A percentile compares a stretch with the other conserved stretches of the same genome.
These are phyloP conservation scores for Strongylocentrotus purpuratus DNA, from an alignment of 35 echinoderm and acorn worm species.

Conservation along the genomic window DNA sequence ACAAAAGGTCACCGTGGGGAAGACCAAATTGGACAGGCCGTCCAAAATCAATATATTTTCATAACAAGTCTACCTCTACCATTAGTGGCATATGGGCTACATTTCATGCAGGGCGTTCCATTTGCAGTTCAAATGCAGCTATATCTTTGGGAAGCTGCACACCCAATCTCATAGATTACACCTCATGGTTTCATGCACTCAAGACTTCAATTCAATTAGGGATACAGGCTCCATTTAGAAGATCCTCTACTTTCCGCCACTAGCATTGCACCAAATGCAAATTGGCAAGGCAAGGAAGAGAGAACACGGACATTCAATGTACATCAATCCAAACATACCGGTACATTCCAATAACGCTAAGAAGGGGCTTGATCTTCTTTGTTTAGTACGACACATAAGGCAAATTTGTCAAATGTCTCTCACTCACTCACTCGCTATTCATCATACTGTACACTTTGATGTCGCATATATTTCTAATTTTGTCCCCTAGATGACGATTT, in stretches of 20 bases:
- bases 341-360: too few relatives aligned
- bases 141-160: background rate
- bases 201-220: slow-evolving; percentile 6
- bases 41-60: slow-evolving; percentile 37
- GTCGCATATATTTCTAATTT: too few relatives aligned
- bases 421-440: too few relatives aligned
- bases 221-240: background rate
- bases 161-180: background rate
- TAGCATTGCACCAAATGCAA: background rate
- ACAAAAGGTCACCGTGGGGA: slow-evolving; percentile 20
- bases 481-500: too few relatives aligned
- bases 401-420: too few relatives aligned
- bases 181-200: background rate
- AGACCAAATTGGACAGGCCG: background rate
- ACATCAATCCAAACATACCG: too few relatives aligned
- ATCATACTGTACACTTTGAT: too few relatives aligned
- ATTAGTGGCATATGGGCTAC: slow-evolving; percentile 6
- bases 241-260: background rate
- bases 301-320: too few relatives aligned
- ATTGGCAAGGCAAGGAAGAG: background rate
- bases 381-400: too few relatives aligned
- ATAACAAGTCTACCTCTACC: background rate
- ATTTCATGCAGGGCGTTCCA: background rate
- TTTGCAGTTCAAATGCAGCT: background rate
- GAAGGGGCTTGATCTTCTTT: too few relatives aligned